Evolutionary conservation across 2,113 vertebrate species (phyloP).

Genomic region (Machaerirhynchus nigripectus): DNA sequence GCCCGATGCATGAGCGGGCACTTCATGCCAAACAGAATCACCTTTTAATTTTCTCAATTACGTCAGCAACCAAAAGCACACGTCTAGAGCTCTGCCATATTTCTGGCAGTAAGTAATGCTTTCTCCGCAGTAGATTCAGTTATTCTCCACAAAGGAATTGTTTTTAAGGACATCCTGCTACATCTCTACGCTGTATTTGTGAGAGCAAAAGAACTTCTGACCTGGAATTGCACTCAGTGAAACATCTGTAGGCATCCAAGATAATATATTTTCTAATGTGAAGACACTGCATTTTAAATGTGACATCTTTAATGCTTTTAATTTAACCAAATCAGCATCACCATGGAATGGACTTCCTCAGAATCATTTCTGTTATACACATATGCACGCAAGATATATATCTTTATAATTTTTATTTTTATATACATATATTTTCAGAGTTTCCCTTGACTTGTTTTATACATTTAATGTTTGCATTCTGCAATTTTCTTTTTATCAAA

Average conservation of each 20-base stretch:
- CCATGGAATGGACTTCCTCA: not conserved
- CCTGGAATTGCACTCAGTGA: not conserved
- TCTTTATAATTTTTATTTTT: rapidly evolving
- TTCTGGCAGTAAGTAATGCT: not conserved
- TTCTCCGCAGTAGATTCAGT: not conserved
- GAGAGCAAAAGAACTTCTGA: not conserved
- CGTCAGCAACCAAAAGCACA: not conserved
- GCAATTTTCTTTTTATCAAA: not conserved
- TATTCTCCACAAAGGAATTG: not conserved
- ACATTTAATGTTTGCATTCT: not conserved
- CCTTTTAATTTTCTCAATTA: not conserved
- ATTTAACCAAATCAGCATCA: not conserved
- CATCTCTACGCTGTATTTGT: not conserved
- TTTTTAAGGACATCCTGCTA: not conserved
- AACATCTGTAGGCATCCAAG: not conserved
- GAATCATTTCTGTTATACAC: not conserved
- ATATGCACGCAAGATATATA: rapidly evolving
- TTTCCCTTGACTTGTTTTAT: not conserved
- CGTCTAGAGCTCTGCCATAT: not conserved
- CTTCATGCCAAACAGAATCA: not conserved
- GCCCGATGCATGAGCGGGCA: rapidly evolving
- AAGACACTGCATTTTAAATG: not conserved
- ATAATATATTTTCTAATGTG: not conserved
- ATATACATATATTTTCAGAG: not conserved
- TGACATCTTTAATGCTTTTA: not conserved